A percentile compares a stretch with the other conserved stretches of the same genome.
phyloP scores from a whole-genome alignment of 2,888 invertebrate genomes.

The Parnassius orleans region DNA sequence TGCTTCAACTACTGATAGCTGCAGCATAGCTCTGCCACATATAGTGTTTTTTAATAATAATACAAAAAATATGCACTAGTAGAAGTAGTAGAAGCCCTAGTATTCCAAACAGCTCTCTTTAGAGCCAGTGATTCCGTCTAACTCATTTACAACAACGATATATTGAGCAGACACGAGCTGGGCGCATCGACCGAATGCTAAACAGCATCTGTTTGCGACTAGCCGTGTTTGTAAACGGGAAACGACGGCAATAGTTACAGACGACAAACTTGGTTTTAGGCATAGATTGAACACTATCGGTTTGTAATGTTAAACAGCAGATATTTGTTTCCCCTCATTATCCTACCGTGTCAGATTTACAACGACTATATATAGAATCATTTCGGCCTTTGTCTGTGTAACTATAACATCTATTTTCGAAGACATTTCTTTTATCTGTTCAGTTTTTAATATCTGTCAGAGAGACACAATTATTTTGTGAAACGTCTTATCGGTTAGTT shows the following conservation, averaged over 20 bases:
- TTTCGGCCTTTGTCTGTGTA: too few relatives aligned
- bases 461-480: too few relatives aligned
- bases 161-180: constrained; percentile 17
- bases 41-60: too few relatives aligned
- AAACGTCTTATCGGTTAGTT: too few relatives aligned
- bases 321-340: background rate
- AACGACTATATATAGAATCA: too few relatives aligned
- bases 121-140: constrained; percentile 15
- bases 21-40: too few relatives aligned
- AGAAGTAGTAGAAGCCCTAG: too few relatives aligned
- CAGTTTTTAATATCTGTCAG: too few relatives aligned
- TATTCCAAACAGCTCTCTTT: constrained; percentile 3
- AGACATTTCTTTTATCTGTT: too few relatives aligned
- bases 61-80: background rate
- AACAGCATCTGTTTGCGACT: constrained; percentile 16
- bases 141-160: constrained; percentile 22
- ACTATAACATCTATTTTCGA: too few relatives aligned
- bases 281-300: constrained; percentile 4
- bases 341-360: too few relatives aligned
- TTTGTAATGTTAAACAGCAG: background rate
- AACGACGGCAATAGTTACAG: background rate
- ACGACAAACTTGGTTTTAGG: constrained; percentile 1
- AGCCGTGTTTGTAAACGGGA: constrained; percentile 17
- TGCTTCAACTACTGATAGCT: too few relatives aligned
- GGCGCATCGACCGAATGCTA: constrained; percentile 12